A percentile compares a stretch with the other conserved stretches of the same genome.
These are phyloP conservation scores for Antitype chi DNA, from an alignment of 2,888 invertebrate species.

Conservation along the genomic window DNA sequence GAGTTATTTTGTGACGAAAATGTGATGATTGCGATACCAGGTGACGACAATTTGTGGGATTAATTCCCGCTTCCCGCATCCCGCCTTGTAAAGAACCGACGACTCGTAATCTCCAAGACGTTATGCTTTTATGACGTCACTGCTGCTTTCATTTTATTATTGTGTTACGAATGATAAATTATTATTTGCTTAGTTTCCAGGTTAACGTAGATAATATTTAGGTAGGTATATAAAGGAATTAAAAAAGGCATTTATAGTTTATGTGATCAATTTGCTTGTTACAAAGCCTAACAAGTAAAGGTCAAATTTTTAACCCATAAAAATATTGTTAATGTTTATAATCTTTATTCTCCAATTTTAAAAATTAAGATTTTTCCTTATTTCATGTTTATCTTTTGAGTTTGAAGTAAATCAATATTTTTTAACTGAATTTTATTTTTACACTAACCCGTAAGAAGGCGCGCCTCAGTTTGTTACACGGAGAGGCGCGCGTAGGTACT, in stretches of 20 bases:
- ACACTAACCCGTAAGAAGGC: too few species aligned
- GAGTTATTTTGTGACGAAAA: constrained; percentile 53
- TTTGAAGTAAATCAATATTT: background rate
- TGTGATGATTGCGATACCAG: constrained; percentile 47
- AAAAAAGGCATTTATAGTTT: background rate
- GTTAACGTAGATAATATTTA: too few species aligned
- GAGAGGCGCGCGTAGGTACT: too few species aligned
- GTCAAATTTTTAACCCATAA: background rate
- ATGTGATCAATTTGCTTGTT: background rate
- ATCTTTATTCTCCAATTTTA: background rate
- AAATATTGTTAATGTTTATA: background rate
- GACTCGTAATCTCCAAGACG: constrained; percentile 45
- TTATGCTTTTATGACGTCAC: constrained; percentile 31
- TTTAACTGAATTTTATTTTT: background rate
- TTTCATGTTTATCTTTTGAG: background rate
- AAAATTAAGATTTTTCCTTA: background rate
- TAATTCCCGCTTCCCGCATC: constrained; percentile 46
- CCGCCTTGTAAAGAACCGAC: constrained; percentile 29
- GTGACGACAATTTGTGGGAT: constrained; percentile 58
- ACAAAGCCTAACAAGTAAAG: background rate
- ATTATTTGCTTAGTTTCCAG: background rate
- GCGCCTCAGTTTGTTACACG: too few species aligned
- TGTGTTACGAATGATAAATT: constrained; percentile 17
- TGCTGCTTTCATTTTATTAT: constrained; percentile 30
- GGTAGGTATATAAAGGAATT: background rate